Base-by-base conservation (phyloP, 2,888 invertebrate genomes). In the Polymixis flavicincta region DNA sequence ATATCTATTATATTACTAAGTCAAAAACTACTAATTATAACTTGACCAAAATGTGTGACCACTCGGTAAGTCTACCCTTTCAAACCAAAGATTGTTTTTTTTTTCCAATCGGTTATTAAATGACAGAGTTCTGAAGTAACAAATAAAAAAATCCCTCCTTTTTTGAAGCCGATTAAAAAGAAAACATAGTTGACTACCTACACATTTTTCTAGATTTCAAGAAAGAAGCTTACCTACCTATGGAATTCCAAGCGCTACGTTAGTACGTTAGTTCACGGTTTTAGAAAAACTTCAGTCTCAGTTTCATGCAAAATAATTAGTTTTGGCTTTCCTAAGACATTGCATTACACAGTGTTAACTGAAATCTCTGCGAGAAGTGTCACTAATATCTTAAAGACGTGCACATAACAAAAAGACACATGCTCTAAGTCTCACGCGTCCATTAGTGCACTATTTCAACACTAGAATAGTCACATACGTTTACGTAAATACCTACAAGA, bases 391-490 rank as follows among this genome's bases (percentile, higher is more conserved):
- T 52, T 57, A 61, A 60, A 78, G 59, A 73, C 64, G 60, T 67
- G 66, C 55, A 42, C 55, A 13, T 22, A 63, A 71, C 57, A 71
- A 83, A 75, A 68, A 52, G 42, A 63, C 57, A 48, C 22, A 64
- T n/a, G n/a, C 72, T 32, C 9, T 13, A 63, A 74, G 67, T 71
- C 48, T 80, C 72, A 74, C 76, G 45, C 45, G 60, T n/a, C 54
- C 59, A 63, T 55, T 59, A 67, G 55, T 79, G 66, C 60, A 65
- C 55, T 55, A 76, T 86, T 87, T 78, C 82, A 71, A 74, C 77
- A 85, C 25, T 60, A 50, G 69, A 60, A 60, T 17, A 48, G 22
- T 52, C 11, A 25, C 19, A 22, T 59, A 55, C 2, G 28, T 50
- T 79, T 79, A 80, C 50, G 28, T 63, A 57, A 63, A 63, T 25